Evolutionary conservation across 2,113 vertebrate species (phyloP), one percentile per base, ranked within the genome.

Genomic region (Oplegnathus fasciatus): DNA sequence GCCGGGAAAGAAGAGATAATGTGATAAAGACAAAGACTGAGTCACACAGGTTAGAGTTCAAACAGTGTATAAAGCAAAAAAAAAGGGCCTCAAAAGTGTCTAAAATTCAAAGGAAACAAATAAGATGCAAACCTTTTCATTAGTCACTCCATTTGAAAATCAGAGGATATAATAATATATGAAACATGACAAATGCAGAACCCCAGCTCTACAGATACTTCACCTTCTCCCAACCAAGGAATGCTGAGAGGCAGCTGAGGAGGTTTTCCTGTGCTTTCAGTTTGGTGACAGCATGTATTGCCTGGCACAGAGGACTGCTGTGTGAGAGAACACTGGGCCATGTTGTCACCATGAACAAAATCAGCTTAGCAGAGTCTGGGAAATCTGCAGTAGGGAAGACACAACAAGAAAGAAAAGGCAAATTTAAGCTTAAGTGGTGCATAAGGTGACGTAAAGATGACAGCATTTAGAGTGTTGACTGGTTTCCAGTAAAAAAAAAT

Each of bases 211-310:
- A 70, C 55, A 40, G 77, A 46, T 87, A 72, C 48, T 92, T 78
- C 92, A 98, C 98, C 98, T 97, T 96, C 14, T 98, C 97, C 97
- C 98, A 99, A 52, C 68, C 95, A 68, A 99, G 95, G 76, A 96
- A 98, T 3, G 93, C 91, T 37, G 91, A 94, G 52, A 98, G 84
- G 78, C 94, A 98, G 80, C 88, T 32, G 68, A 96, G 89, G 34
- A 97, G 73, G 14, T 96, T 96, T 5, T 87, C 94, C 66, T 85
- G 88, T 18, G 97, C 96, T n/a, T 91, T 96, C 34, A 95, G 94
- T 90, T 95, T 96, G 87, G 96, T 93, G 61, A 98, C 90, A 8
- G 96, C 66, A 83, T 98, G 97, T 92, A 99, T 96, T 18, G 98
- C 97, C 86, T 95, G 95, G 80, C 95, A 97, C 77, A 99, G 85